Evolutionary conservation across 2,797 vertebrate genomes (phyloP), one percentile per base, ranked within the genome.

Genomic region (Muscicapa comitata): DNA sequence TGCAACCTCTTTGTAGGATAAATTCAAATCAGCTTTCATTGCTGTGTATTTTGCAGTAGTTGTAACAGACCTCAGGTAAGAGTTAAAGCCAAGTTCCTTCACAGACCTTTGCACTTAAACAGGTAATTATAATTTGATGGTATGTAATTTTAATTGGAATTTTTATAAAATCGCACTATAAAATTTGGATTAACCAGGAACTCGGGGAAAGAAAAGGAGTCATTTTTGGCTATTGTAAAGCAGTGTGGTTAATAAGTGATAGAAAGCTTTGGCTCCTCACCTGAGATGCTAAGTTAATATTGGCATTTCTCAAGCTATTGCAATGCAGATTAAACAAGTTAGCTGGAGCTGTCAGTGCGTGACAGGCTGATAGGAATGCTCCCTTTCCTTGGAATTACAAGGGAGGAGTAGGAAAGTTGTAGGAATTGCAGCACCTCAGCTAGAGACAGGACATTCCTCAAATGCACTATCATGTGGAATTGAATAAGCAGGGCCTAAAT

Each of bases 131-230:
- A 19, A 58, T 72, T 86, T 90, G n/a, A 13, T 42, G 9, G 11
- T 33, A 70, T 58, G 35, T 43, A 40, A 8, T 73, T 77, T 16
- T 0, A 63, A 70, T 17, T 35, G 15, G 7, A 19, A 28, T 85
- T 76, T 63, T 45, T 83, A 15, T 53, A 5, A 62, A 54, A 80
- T 83, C 28, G 16, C 35, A 10, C 35, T 51, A 61, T 7, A 93
- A 88, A 93, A 67, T 25, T 38, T 38, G 4, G 1, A 14, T 71
- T 88, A 71, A 57, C 5, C 2, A 38, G 25, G 63, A 91, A 67
- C 0, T 26, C 4, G 3, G 2, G 4, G 8, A 0, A 9, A 3
- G 12, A 4, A 14, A 19, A 45, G 9, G 8, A 21, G 8, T 40
- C 0, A 29, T 38, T 40, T 83, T 67, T 81, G 35, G 10, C 21